These are phyloP conservation scores for Acanthaster planci DNA, from an alignment of 35 echinoderm and acorn worm species.

Conservation along the genomic window DNA sequence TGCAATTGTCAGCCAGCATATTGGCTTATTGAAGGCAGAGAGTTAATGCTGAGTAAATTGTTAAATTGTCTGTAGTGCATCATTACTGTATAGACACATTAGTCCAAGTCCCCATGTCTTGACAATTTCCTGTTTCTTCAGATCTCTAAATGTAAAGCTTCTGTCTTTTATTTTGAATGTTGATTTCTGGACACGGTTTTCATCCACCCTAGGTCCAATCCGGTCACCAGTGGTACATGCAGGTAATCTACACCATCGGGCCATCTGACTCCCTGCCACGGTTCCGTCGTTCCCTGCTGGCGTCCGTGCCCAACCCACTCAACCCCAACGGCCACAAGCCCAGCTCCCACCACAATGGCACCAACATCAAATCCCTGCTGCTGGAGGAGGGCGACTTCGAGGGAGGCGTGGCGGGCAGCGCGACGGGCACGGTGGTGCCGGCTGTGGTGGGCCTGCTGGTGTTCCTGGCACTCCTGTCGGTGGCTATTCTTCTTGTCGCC, in stretches of 20 bases:
- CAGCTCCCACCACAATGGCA: slow-evolving; percentile 65
- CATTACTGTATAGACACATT: too few species aligned
- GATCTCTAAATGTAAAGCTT: neutral
- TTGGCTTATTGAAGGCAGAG: too few species aligned
- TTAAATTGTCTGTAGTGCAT: too few species aligned
- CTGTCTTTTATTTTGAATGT: neutral
- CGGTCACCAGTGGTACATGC: slow-evolving; percentile 99
- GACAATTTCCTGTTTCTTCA: too few species aligned
- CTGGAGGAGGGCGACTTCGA: slow-evolving; percentile 56
- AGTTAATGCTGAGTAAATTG: too few species aligned
- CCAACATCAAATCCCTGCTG: slow-evolving; percentile 76
- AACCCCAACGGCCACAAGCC: slow-evolving; percentile 36
- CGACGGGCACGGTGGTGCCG: slow-evolving; percentile 42
- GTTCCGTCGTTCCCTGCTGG: slow-evolving; percentile 72
- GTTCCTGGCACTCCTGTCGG: slow-evolving; percentile 43
- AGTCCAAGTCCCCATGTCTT: too few species aligned
- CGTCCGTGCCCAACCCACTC: slow-evolving; percentile 47
- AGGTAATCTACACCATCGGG: slow-evolving; percentile 95
- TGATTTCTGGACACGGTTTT: neutral
- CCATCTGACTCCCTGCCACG: slow-evolving; percentile 65
- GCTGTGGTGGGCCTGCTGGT: slow-evolving; percentile 41
- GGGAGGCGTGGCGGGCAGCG: neutral
- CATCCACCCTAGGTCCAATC: slow-evolving; percentile 67
- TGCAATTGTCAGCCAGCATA: too few species aligned
- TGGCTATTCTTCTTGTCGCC: slow-evolving; percentile 54